Percentiles rank a stretch among this genome's conserved stretches.
phyloP scores from a whole-genome alignment of 2,113 vertebrate species.

The Hippocampus zosterae region DNA sequence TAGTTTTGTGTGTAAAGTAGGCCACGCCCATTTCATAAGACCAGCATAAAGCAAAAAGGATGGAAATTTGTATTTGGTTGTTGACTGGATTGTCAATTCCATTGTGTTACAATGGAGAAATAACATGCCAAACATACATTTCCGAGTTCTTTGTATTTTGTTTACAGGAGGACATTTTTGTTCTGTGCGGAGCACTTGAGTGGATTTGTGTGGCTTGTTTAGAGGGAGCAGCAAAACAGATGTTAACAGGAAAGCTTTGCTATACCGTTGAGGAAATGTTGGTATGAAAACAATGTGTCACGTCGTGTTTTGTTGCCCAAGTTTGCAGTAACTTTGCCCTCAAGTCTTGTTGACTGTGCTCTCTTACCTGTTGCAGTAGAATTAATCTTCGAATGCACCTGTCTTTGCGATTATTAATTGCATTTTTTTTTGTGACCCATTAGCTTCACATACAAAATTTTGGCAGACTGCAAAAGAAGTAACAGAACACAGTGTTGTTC shows the following conservation, averaged over 20 bases:
- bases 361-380: not conserved
- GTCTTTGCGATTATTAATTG: not conserved
- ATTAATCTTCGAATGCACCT: not conserved
- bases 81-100: no score
- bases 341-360: conserved; percentile 1
- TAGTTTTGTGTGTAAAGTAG: conserved; percentile 8
- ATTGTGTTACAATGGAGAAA: not conserved
- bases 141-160: not conserved
- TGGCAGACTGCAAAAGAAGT: not conserved
- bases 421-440: not conserved
- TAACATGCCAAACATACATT: not conserved
- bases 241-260: conserved; percentile 13
- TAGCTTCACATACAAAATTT: not conserved
- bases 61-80: not conserved
- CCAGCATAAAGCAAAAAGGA: not conserved
- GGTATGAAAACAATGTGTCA: conserved; percentile 23
- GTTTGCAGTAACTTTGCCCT: not conserved
- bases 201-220: not conserved
- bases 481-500: not conserved
- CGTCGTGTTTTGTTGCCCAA: not conserved
- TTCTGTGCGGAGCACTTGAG: not conserved
- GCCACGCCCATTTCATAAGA: not conserved
- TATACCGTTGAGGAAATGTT: conserved; percentile 22
- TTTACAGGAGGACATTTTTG: conserved; percentile 12
- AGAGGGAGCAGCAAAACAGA: not conserved